These are phyloP conservation scores for Syrphus vitripennis DNA, from an alignment of 2,888 invertebrate genomes.

Conservation along the genomic window DNA sequence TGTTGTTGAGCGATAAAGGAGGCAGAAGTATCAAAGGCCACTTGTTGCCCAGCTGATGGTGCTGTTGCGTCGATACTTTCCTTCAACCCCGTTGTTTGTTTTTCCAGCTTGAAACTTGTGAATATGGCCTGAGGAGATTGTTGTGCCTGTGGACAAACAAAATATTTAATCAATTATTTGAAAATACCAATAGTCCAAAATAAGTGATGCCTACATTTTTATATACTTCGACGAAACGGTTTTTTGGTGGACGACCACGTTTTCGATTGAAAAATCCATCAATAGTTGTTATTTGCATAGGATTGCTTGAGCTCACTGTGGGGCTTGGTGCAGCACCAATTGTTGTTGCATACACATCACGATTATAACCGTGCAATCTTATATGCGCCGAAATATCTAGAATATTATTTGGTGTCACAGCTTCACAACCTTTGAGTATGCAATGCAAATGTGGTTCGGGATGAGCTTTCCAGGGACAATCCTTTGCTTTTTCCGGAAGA, in stretches of 20 bases:
- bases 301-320: constrained; percentile 55
- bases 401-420: constrained; percentile 71
- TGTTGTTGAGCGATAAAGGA: background rate
- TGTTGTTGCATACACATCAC: constrained; percentile 32
- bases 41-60: background rate
- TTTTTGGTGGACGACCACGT: constrained; percentile 97
- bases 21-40: background rate
- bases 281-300: constrained; percentile 84
- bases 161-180: background rate
- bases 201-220: constrained; percentile 86
- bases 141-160: constrained; percentile 80
- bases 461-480: constrained; percentile 24
- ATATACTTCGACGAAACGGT: constrained; percentile 95
- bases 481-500: background rate
- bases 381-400: constrained; percentile 73
- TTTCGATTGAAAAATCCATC: constrained; percentile 96
- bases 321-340: background rate
- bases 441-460: constrained; percentile 73
- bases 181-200: background rate
- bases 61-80: constrained; percentile 36
- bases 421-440: constrained; percentile 72
- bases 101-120: constrained; percentile 95
- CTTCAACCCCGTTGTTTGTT: constrained; percentile 77
- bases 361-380: constrained; percentile 69
- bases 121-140: constrained; percentile 94